Percentiles rank a stretch among this genome's conserved stretches.
These are phyloP conservation scores for Saguinus imperator DNA, from an alignment of 2,113 vertebrate species.

Conservation along the genomic window DNA sequence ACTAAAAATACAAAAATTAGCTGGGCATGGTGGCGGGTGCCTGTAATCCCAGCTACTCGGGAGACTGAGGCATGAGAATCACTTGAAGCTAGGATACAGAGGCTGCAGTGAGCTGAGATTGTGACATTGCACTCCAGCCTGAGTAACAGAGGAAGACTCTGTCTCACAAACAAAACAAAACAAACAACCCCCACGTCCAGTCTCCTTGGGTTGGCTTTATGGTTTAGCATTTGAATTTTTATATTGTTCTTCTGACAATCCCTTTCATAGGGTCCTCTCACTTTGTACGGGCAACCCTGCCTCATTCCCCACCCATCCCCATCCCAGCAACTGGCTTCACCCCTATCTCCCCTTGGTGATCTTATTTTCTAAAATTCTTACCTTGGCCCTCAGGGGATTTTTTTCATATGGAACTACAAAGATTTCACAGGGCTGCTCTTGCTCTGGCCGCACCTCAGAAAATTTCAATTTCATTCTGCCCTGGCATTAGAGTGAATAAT, in stretches of 20 bases:
- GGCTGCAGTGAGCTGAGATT: neutral
- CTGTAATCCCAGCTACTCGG: neutral
- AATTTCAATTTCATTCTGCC: neutral
- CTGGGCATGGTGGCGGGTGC: too few relatives aligned
- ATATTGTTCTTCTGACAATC: neutral
- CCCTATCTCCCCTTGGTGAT: neutral
- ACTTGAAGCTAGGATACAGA: neutral
- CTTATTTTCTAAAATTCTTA: conserved; percentile 34
- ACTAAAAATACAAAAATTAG: too few relatives aligned
- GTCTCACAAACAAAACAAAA: neutral
- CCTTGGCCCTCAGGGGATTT: neutral
- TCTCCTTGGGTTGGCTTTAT: fast-evolving
- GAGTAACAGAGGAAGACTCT: neutral
- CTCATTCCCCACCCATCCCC: neutral
- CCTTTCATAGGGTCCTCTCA: neutral
- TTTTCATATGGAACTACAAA: conserved; percentile 13
- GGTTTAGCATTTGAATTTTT: neutral
- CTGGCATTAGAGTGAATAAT: neutral
- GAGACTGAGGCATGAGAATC: neutral
- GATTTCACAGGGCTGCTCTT: conserved; percentile 14
- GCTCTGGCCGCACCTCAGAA: neutral
- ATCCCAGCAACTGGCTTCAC: neutral
- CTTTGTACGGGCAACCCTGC: fast-evolving
- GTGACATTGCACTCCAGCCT: neutral
- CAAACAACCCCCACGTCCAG: too few relatives aligned